Conservation (phyloP, 2,113 vertebrate genomes). For the Solenodon paradoxus region DNA sequence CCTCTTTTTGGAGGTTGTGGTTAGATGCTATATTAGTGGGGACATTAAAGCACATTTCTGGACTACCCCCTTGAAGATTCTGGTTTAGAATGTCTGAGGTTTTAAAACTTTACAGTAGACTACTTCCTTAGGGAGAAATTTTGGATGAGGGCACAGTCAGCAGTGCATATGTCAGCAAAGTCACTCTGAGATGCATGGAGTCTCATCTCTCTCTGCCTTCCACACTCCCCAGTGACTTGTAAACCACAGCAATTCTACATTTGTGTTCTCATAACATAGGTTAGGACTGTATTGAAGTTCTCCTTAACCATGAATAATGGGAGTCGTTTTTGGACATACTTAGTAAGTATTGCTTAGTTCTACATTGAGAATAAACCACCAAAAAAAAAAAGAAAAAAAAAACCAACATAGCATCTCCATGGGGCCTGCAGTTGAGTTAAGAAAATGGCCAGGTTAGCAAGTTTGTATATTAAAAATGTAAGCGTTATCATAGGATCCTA, state of each 20-base stretch:
- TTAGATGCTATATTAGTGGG: accelerated
- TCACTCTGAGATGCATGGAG: neutral
- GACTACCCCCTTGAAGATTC: neutral
- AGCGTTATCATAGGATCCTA: neutral
- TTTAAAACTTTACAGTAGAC: neutral
- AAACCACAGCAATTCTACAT: neutral
- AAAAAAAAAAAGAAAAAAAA: neutral
- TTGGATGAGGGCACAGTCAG: neutral
- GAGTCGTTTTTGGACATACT: neutral
- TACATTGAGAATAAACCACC: neutral
- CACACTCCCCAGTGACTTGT: neutral
- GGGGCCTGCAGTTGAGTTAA: neutral
- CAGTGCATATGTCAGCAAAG: neutral
- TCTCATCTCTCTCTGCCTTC: neutral
- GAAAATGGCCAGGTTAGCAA: neutral
- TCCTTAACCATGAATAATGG: neutral
- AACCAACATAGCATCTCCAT: neutral
- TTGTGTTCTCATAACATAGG: neutral
- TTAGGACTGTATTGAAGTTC: neutral
- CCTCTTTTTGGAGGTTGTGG: neutral
- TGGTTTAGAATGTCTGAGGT: neutral
- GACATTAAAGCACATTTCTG: neutral
- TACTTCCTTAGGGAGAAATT: neutral
- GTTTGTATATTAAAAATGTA: neutral
- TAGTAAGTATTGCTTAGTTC: neutral